Evolutionary conservation across 2,888 invertebrate species (phyloP).

Genomic region (Cephus pygmeus): DNA sequence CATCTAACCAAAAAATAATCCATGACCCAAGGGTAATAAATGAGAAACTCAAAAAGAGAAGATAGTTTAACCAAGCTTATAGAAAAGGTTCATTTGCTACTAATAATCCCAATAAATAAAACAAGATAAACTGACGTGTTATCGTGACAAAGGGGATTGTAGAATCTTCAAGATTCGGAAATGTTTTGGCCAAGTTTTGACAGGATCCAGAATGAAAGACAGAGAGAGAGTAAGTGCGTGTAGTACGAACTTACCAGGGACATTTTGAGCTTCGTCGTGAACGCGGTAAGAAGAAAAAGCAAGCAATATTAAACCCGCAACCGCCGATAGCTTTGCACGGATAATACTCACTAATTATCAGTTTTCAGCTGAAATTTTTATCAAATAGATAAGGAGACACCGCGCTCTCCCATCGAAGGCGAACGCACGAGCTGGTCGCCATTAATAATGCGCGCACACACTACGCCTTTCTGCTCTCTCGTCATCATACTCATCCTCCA

Average conservation of each 20-base stretch:
- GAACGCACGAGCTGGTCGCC: slow-evolving; percentile 14
- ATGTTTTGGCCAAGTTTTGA: slow-evolving; percentile 16
- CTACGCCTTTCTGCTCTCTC: slow-evolving; percentile 2
- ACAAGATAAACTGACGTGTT: not conserved
- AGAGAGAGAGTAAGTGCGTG: slow-evolving; percentile 18
- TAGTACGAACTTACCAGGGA: slow-evolving; percentile 48
- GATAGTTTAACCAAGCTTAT: not conserved
- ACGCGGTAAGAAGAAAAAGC: slow-evolving; percentile 9
- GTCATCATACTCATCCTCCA: not conserved
- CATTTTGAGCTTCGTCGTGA: slow-evolving; percentile 57
- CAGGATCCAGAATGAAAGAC: slow-evolving; percentile 20
- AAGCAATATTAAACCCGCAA: slow-evolving; percentile 5
- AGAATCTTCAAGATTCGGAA: slow-evolving; percentile 11
- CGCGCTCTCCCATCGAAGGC: slow-evolving; percentile 3
- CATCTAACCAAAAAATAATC: not conserved
- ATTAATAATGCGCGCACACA: slow-evolving; percentile 17
- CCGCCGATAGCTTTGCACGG: not conserved
- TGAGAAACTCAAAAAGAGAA: not conserved
- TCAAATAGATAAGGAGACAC: slow-evolving; percentile 15
- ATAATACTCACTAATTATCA: slow-evolving; percentile 13
- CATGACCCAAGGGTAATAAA: not conserved
- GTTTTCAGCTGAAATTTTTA: slow-evolving; percentile 15
- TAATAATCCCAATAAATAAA: slow-evolving; percentile 5
- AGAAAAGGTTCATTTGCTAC: not conserved
- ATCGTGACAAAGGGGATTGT: not conserved